phyloP scores from a whole-genome alignment of 2,113 vertebrate species.

The Notechis scutatus region DNA sequence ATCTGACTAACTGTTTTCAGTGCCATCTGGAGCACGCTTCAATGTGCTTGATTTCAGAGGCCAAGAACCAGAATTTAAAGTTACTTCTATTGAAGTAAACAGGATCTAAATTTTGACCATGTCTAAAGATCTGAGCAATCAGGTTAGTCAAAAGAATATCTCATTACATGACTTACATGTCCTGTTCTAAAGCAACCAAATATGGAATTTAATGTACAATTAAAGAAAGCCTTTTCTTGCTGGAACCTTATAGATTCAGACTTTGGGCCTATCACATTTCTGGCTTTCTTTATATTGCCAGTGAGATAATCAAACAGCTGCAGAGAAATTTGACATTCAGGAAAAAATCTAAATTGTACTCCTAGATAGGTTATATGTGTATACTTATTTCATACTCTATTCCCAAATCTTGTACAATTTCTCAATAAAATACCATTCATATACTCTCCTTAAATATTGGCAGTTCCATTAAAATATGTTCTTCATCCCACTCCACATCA shows the following conservation, averaged over 20 bases:
- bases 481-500: neutral
- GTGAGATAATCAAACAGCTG: neutral
- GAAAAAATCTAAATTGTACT: constrained; percentile 15
- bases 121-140: neutral
- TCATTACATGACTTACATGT: constrained; percentile 17
- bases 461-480: neutral
- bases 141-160: constrained; percentile 18
- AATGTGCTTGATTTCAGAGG: neutral
- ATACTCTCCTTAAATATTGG: constrained; percentile 5
- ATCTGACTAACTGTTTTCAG: neutral
- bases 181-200: constrained; percentile 49
- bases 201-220: constrained; percentile 23
- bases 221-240: constrained; percentile 31
- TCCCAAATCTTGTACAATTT: neutral
- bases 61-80: neutral
- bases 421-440: neutral
- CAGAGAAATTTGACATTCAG: neutral
- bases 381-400: neutral
- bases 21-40: neutral
- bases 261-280: constrained; percentile 14
- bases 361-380: neutral
- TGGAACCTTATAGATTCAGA: constrained; percentile 25
- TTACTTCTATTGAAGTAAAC: neutral
- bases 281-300: neutral
- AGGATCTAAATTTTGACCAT: neutral